Percentiles rank a stretch among this genome's conserved stretches.
phyloP scores from a whole-genome alignment of 2,888 invertebrate genomes.

The Drosophila parthenogenetica region DNA sequence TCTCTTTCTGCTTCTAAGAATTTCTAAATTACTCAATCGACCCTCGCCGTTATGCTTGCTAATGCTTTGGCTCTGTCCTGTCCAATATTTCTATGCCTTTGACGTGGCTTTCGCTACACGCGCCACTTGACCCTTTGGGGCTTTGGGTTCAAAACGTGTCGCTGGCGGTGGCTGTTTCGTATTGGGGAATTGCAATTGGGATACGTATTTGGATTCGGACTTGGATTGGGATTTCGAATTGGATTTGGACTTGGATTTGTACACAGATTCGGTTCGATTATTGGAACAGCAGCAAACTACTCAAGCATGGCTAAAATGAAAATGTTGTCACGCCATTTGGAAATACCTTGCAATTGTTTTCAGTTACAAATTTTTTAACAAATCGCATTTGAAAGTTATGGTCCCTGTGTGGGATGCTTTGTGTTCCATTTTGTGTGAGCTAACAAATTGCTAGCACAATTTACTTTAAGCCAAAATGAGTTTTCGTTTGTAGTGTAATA shows the following conservation, averaged over 20 bases:
- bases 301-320: slow-evolving; percentile 62
- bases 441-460: slow-evolving; percentile 54
- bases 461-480: slow-evolving; percentile 28
- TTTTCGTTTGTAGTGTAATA: background rate
- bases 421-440: slow-evolving; percentile 32
- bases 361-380: slow-evolving; percentile 67
- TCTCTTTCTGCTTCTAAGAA: background rate
- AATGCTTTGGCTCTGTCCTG: slow-evolving; percentile 41
- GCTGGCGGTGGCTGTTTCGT: slow-evolving; percentile 51
- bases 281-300: slow-evolving; percentile 48
- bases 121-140: slow-evolving; percentile 82
- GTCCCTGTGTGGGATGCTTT: slow-evolving; percentile 26
- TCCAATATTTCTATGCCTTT: slow-evolving; percentile 49
- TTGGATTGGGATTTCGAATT: slow-evolving; percentile 41
- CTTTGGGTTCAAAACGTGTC: slow-evolving; percentile 82
- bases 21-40: background rate
- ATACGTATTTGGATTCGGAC: slow-evolving; percentile 36
- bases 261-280: slow-evolving; percentile 50
- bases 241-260: slow-evolving; percentile 8
- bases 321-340: slow-evolving; percentile 62
- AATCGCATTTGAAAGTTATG: slow-evolving; percentile 72
- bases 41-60: slow-evolving; percentile 35
- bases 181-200: slow-evolving; percentile 51
- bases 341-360: slow-evolving; percentile 61
- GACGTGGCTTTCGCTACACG: slow-evolving; percentile 79